Base-by-base conservation (phyloP, 2,797 vertebrate genomes). In the Gobionotothen gibberifrons region DNA sequence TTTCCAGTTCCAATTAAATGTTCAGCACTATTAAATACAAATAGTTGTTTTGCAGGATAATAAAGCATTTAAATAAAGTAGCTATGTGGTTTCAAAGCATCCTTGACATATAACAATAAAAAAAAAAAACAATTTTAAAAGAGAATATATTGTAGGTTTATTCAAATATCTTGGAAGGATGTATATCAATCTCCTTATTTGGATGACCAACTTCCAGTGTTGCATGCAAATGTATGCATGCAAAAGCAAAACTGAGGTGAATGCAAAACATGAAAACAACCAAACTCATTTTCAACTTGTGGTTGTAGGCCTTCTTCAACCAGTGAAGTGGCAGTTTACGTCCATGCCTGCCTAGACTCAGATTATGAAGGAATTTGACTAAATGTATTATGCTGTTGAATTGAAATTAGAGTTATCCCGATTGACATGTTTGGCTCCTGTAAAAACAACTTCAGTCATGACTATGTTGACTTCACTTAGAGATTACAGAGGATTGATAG, bases 81-180 rank as follows among this genome's bases (percentile, higher is more conserved):
- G 48, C 19, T 11, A 4, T 17, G 14, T 43, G 12, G 40, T 39
- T 51, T 46, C 49, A 52, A 21, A 51, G 12, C 3, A 29, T 17
- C 19, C 16, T 62, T 1, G 2, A 10, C 22, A 12, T 51, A 54
- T 49, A 22, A 21, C 15, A 48, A 17, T 5, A 46, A 53, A n/a
- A n/a, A n/a, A 36, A 36, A 36, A 1, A 9, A 36, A 36, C 15
- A 32, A 9, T 10, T n/a, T 56, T 49, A 29, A 55, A 64, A 21
- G 46, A 46, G 3, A 4, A 15, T 47, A 59, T 40, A 42, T 17
- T 73, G 72, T 32, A 53, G 55, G 49, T 76, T 61, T 47, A 93
- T 85, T 85, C 76, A 94, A 93, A 94, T 82, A 51, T 29, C 16
- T 63, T 85, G 85, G 87, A 46, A 86, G 86, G 85, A 90, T 88